Conservation (phyloP, 2,113 vertebrate species). For the Cyprinodon brontotheroides region DNA sequence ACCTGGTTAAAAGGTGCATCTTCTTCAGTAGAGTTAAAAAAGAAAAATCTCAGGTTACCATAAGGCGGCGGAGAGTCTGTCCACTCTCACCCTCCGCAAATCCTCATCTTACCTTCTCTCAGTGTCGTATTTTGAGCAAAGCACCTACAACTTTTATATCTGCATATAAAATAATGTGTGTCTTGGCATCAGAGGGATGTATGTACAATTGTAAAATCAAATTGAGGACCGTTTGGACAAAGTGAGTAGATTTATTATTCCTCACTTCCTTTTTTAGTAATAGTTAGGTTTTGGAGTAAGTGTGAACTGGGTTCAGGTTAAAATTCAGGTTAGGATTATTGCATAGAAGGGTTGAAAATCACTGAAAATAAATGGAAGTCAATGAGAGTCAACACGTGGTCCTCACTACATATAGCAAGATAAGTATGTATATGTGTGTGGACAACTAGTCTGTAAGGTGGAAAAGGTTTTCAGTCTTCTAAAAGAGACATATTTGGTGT, state of each 20-base stretch:
- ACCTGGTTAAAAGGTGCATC: constrained; percentile 40
- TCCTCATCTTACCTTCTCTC: constrained; percentile 1
- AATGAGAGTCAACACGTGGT: too few species aligned
- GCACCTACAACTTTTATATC: background rate
- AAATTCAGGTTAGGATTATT: too few species aligned
- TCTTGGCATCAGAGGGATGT: too few species aligned
- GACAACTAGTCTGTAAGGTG: background rate
- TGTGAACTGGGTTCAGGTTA: background rate
- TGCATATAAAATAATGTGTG: background rate
- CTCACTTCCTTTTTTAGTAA: too few species aligned
- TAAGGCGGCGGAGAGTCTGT: constrained; percentile 17
- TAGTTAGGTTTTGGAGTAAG: too few species aligned
- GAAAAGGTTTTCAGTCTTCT: background rate
- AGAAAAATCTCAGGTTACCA: constrained; percentile 42
- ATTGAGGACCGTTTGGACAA: too few species aligned
- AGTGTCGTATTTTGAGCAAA: constrained; percentile 6
- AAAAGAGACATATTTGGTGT: too few species aligned
- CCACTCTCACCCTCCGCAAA: constrained; percentile 23
- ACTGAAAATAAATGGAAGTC: too few species aligned
- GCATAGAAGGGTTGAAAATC: too few species aligned
- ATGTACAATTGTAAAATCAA: too few species aligned
- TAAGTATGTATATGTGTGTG: background rate
- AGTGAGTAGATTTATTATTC: too few species aligned
- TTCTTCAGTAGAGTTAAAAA: constrained; percentile 12
- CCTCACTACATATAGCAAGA: too few species aligned